Base-by-base conservation (phyloP, 1,140 invertebrate genomes). In the Sycophila sp. region DNA sequence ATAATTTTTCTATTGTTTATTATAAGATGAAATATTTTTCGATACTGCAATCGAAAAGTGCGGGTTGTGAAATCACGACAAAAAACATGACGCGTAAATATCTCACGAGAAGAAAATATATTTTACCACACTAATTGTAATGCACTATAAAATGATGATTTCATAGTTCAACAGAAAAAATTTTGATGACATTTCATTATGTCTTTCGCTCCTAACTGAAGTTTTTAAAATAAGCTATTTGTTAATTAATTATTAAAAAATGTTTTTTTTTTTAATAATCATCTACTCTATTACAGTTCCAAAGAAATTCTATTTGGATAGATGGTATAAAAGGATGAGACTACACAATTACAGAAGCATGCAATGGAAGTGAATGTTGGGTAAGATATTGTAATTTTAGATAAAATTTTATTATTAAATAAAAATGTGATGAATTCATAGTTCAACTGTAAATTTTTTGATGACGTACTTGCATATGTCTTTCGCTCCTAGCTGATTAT, bases 401-500 rank as follows among this genome's bases (percentile, higher is more conserved):
- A n/a, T n/a, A n/a, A n/a, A n/a, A n/a, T n/a, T n/a, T n/a, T n/a
- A n/a, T n/a, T n/a, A n/a, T n/a, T n/a, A n/a, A n/a, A n/a, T n/a
- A 67, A 47, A 13, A 81, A 11, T n/a, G 17, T 83, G 79, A 83
- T 84, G 81, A 81, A 71, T 78, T 79, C 77, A 83, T 82, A 83
- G 80, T 84, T 84, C 83, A 85, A 65, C 78, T 82, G 82, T 81
- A 42, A 73, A 40, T 73, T 67, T 32, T 65, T 80, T 78, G 80
- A 69, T 78, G 79, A 66, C 69, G 67, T 40, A 59, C 8, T 67
- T 63, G 38, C 58, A 62, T 59, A 75, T 79, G 76, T 84, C 80
- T 86, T 86, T 86, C 83, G 83, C 82, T 79, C 84, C 84, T 85
- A 85, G 75, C 83, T 86, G 84, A 86, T 59, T 34, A 11, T 45